phyloP scores from a whole-genome alignment of 2,797 vertebrate species.

The Myotis myotis region DNA sequence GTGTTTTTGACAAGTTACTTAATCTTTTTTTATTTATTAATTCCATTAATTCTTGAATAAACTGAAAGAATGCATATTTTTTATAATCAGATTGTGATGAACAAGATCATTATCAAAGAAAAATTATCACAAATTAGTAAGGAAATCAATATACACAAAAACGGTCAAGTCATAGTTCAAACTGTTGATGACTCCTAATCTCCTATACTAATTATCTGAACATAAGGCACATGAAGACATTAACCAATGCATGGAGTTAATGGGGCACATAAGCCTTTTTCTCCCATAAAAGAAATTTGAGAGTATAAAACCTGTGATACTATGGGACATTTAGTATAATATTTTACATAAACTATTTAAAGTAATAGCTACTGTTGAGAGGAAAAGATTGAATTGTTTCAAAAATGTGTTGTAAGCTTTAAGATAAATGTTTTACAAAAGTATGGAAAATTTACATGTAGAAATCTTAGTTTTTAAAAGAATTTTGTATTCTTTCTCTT shows the following conservation, averaged over 20 bases:
- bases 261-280: background rate
- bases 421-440: background rate
- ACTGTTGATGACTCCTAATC: background rate
- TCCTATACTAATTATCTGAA: background rate
- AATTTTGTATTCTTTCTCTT: background rate
- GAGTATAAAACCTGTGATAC: background rate
- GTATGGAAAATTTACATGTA: background rate
- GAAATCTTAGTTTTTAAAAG: background rate
- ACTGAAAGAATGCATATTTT: background rate
- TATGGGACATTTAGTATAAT: background rate
- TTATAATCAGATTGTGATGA: background rate
- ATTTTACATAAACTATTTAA: constrained; percentile 1
- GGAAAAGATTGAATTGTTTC: background rate
- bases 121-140: background rate
- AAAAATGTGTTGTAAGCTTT: background rate
- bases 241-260: background rate
- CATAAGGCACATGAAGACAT: background rate
- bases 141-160: background rate
- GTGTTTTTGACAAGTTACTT: background rate
- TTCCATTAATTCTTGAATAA: background rate
- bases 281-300: background rate
- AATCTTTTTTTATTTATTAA: background rate
- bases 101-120: background rate
- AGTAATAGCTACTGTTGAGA: background rate
- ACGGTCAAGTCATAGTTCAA: background rate